Evolutionary conservation across 2,113 vertebrate species (phyloP).

Genomic region (Proterorhinus semilunaris): DNA sequence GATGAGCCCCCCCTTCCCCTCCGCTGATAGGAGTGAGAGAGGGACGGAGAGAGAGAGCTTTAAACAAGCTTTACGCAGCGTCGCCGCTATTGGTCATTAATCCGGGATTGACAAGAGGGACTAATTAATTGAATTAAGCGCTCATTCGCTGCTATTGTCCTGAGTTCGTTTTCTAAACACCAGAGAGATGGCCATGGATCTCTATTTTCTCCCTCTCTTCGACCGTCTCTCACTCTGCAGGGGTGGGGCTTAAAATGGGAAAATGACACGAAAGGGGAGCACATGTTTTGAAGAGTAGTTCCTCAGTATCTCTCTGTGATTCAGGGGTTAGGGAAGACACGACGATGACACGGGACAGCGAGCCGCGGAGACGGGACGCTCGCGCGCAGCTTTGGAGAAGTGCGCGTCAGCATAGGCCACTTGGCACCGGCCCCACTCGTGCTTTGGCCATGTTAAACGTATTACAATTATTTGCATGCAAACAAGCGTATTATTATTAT

Average conservation of each 20-base stretch:
- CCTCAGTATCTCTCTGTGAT: slow-evolving; percentile 70
- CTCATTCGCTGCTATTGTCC: slow-evolving; percentile 83
- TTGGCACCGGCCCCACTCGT: slow-evolving; percentile 29
- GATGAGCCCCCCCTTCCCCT: slow-evolving; percentile 78
- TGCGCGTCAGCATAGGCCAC: slow-evolving; percentile 31
- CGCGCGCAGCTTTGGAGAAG: slow-evolving; percentile 31
- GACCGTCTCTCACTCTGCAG: slow-evolving; percentile 66
- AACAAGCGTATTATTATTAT: background rate
- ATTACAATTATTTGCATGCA: background rate
- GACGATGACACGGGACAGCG: slow-evolving; percentile 53
- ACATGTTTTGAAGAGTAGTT: slow-evolving; percentile 66
- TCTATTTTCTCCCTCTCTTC: slow-evolving; percentile 34
- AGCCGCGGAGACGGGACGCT: slow-evolving; percentile 42
- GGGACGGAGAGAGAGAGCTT: slow-evolving; percentile 27
- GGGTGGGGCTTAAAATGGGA: slow-evolving; percentile 82
- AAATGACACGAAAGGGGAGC: slow-evolving; percentile 73
- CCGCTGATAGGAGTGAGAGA: slow-evolving; percentile 58
- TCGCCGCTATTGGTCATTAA: slow-evolving; percentile 84
- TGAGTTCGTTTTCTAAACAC: slow-evolving; percentile 84
- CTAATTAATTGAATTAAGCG: slow-evolving; percentile 96
- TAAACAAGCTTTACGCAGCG: slow-evolving; percentile 59
- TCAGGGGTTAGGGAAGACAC: slow-evolving; percentile 53
- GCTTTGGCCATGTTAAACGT: slow-evolving; percentile 37
- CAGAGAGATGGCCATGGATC: slow-evolving; percentile 74
- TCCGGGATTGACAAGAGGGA: slow-evolving; percentile 88